A percentile compares a stretch with the other conserved stretches of the same genome.
Evolutionary conservation across 2,113 vertebrate genomes (phyloP).

Genomic region (Sclerurus mexicanus): DNA sequence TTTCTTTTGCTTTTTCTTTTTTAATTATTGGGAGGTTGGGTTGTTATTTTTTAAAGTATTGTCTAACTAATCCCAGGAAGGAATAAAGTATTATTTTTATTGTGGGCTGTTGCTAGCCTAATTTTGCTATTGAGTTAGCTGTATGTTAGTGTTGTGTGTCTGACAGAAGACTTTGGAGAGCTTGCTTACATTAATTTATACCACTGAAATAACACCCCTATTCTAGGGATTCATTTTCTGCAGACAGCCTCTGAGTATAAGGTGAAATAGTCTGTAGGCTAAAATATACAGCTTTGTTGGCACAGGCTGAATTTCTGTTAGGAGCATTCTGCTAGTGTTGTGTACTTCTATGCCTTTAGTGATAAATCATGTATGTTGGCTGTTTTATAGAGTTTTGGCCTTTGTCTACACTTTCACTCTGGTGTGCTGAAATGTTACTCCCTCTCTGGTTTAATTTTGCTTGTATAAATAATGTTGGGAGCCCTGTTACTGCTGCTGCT

Average conservation of each 20-base stretch:
- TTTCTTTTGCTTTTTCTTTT: neutral
- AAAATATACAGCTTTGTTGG: neutral
- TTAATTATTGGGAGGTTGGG: neutral
- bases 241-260: neutral
- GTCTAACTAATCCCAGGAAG: neutral
- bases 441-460: neutral
- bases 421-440: neutral
- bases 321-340: neutral
- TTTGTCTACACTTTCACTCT: neutral
- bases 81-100: neutral
- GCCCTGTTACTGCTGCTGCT: neutral
- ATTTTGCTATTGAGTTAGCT: accelerated
- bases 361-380: neutral
- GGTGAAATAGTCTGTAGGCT: neutral
- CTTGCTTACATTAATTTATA: neutral
- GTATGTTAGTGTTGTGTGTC: neutral
- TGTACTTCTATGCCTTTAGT: neutral
- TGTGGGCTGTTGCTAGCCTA: neutral
- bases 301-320: neutral
- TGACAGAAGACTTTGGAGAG: neutral
- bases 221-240: neutral
- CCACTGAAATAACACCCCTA: neutral
- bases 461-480: neutral
- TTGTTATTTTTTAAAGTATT: neutral
- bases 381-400: neutral